Base-by-base conservation (phyloP, 2,797 vertebrate species). In the Capromys pilorides region DNA sequence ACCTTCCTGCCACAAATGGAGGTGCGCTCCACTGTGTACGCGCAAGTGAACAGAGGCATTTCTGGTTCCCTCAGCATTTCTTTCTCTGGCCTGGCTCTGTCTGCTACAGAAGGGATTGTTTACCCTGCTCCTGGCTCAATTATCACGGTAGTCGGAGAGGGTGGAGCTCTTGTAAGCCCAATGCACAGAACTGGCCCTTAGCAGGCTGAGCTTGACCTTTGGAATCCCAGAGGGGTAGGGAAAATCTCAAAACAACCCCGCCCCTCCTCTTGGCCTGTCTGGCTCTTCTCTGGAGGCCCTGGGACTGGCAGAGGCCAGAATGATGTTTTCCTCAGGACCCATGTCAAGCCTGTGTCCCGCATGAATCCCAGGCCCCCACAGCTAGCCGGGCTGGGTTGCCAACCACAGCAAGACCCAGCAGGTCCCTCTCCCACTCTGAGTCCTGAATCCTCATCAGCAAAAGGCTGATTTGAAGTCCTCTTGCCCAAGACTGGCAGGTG, bases 131-230 rank as follows among this genome's bases (percentile, higher is more conserved):
- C 41, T 31, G 62, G 64, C 78, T 28, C 4, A 6, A 39, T 41
- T 21, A 1, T 24, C 6, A 33, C 1, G 18, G n/a, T 13, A 5
- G 16, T 49, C 21, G 5, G 16, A 21, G 2, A 31, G 77, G 69
- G 49, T 69, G 0, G 1, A 0, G 8, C 7, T 2, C 21, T 5
- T 22, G 31, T 0, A 0, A 11, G 28, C 11, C 26, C 19, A 1
- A n/a, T 36, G 41, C 87, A 36, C 6, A 16, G 22, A 51, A 51
- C 16, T 51, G 87, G 88, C 9, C 71, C 80, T 45, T 62, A 6
- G 33, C 11, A 21, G 6, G 6, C 49, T 69, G 28, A 33, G 31
- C 24, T 79, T 36, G 36, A 14, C 12, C 28, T 41, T 45, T 21
- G 61, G 31, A 86, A 45, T 7, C 41, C 59, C 11, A 39, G 21